Conservation (phyloP, 2,113 vertebrate genomes). For the Ranitomeya variabilis region DNA sequence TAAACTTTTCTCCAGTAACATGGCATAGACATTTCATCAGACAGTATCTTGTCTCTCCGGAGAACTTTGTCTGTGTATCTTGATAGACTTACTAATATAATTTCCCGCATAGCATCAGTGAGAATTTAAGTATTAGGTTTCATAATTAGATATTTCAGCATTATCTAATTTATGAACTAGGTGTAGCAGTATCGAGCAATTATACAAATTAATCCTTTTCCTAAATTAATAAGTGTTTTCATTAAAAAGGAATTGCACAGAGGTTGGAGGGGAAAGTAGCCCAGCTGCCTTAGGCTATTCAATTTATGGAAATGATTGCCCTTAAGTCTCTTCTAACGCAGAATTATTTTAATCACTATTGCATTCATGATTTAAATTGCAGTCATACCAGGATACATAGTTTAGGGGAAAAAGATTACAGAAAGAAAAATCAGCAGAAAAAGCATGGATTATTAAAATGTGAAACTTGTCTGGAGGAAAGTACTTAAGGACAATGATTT, state of each 20-base stretch:
- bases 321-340: constrained; percentile 50
- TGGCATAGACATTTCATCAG: constrained; percentile 53
- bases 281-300: constrained; percentile 50
- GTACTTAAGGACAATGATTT: background rate
- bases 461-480: background rate
- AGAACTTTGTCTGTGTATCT: constrained; percentile 40
- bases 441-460: background rate
- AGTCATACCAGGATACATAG: constrained; percentile 37
- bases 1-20: background rate
- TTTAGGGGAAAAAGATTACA: background rate
- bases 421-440: constrained; percentile 24
- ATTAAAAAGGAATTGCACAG: constrained; percentile 58
- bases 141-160: constrained; percentile 58
- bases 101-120: constrained; percentile 42
- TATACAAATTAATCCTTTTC: constrained; percentile 59
- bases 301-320: constrained; percentile 49
- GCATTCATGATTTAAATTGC: constrained; percentile 51
- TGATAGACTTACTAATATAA: constrained; percentile 57
- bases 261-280: constrained; percentile 44
- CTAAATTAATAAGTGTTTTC: constrained; percentile 60
- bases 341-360: constrained; percentile 58
- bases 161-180: constrained; percentile 59
- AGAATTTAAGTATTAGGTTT: constrained; percentile 59
- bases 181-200: constrained; percentile 54
- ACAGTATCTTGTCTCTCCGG: constrained; percentile 41